Evolutionary conservation across 2,888 invertebrate species (phyloP).

Genomic region (Drosophila mimica): DNA sequence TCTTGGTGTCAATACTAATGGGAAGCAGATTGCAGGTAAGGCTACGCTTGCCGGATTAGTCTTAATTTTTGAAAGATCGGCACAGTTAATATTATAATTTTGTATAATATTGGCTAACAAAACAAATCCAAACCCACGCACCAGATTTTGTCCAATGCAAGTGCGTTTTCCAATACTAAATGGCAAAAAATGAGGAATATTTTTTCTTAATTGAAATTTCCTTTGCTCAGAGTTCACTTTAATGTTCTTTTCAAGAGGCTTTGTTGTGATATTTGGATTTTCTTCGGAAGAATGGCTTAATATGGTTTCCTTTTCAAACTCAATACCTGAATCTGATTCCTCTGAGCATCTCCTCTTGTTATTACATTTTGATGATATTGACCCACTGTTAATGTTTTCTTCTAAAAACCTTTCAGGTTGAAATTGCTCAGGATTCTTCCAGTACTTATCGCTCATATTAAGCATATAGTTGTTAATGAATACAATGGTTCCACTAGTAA

Average conservation of each 20-base stretch:
- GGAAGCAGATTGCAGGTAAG: constrained; percentile 90
- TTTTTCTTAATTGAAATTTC: constrained; percentile 84
- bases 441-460: constrained; percentile 90
- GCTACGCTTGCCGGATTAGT: constrained; percentile 90
- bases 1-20: constrained; percentile 86
- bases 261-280: not conserved
- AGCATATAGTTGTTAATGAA: constrained; percentile 94
- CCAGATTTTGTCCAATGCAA: constrained; percentile 93
- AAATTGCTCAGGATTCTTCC: constrained; percentile 90
- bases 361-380: constrained; percentile 4
- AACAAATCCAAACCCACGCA: constrained; percentile 91
- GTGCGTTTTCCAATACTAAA: constrained; percentile 95
- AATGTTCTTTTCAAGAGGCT: constrained; percentile 7
- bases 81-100: constrained; percentile 88
- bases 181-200: constrained; percentile 91
- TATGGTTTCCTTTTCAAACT: constrained; percentile 84
- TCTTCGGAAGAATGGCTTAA: not conserved
- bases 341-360: constrained; percentile 84
- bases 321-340: constrained; percentile 87
- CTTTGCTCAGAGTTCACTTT: not conserved
- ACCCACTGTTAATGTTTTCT: constrained; percentile 41
- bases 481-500: constrained; percentile 92
- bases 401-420: constrained; percentile 91
- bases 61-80: constrained; percentile 86
- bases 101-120: constrained; percentile 90